phyloP scores from a whole-genome alignment of 2,888 invertebrate genomes.

The Choreutis nemorana region DNA sequence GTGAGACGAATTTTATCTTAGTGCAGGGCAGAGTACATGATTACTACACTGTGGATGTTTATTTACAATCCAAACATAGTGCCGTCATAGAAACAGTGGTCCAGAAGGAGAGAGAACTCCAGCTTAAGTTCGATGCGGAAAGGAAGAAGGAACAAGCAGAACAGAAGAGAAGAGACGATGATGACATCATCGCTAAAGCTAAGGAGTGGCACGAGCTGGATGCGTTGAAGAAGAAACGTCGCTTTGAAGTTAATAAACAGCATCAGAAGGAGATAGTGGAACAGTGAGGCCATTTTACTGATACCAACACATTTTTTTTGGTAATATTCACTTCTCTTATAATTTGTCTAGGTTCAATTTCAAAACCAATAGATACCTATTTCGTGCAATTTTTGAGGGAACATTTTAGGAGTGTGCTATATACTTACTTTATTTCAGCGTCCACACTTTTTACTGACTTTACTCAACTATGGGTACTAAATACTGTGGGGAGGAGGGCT shows the following conservation, averaged over 20 bases:
- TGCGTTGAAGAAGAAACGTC: conserved; percentile 19
- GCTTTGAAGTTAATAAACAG: conserved; percentile 36
- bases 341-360: no score
- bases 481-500: no score
- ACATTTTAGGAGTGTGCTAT: no score
- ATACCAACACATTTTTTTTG: background rate
- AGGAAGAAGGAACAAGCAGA: conserved; percentile 28
- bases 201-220: conserved; percentile 39
- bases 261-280: conserved; percentile 42
- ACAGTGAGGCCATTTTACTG: conserved; percentile 28
- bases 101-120: conserved; percentile 47
- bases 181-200: conserved; percentile 30
- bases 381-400: no score
- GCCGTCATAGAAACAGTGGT: conserved; percentile 50
- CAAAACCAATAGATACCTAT: no score
- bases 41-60: background rate
- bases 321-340: no score
- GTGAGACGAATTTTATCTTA: no score
- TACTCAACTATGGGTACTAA: no score
- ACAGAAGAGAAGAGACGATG: conserved; percentile 31
- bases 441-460: no score
- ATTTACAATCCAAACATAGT: conserved; percentile 19
- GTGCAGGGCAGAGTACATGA: no score
- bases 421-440: no score
- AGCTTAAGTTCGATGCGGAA: conserved; percentile 37